Evolutionary conservation across 92 coral and sea anemone genomes (phyloP).

Genomic region (Zoanthus gigantus): DNA sequence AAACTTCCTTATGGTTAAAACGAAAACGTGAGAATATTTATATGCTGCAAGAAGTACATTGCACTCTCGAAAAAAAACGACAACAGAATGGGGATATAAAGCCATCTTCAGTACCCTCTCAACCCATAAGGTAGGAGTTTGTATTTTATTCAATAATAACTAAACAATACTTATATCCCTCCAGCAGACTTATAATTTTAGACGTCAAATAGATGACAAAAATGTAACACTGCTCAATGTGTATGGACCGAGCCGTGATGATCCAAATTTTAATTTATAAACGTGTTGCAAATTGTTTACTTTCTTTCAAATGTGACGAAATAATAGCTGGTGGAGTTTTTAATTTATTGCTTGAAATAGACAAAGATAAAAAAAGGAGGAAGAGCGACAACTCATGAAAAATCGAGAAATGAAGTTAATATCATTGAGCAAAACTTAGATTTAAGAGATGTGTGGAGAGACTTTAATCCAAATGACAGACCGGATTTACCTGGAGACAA

Average conservation of each 20-base stretch:
- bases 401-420: background rate
- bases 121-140: constrained; percentile 10
- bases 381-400: background rate
- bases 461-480: background rate
- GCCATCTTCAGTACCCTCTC: constrained; percentile 2
- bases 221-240: constrained; percentile 15
- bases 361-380: background rate
- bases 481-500: constrained; percentile 5
- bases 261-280: background rate
- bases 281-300: background rate
- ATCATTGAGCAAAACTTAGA: background rate
- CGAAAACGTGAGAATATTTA: background rate
- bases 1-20: background rate
- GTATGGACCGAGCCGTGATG: background rate
- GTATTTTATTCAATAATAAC: constrained; percentile 15
- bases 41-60: constrained; percentile 4
- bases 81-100: constrained; percentile 21
- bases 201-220: background rate
- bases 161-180: constrained; percentile 4
- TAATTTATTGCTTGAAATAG: background rate
- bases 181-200: constrained; percentile 1
- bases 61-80: background rate
- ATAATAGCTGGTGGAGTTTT: background rate
- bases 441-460: constrained; percentile 1
- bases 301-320: constrained; percentile 8